Evolutionary conservation across 2,113 vertebrate species (phyloP), one percentile per base, ranked within the genome.

Genomic region (Apteryx owenii): DNA sequence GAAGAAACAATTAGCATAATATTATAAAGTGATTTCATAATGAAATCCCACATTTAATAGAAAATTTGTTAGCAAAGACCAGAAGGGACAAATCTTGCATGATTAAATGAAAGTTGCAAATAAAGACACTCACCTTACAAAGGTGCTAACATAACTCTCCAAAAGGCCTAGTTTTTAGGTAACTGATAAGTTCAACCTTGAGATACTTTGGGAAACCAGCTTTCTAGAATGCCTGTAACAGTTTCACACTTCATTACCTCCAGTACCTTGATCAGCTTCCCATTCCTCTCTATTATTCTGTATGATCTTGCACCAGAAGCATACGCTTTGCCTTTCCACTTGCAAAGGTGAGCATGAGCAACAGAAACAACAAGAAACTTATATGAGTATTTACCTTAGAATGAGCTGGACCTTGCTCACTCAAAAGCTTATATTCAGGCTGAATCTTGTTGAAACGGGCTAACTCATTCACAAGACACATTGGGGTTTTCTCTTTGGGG

Each of bases 391-490:
- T 98, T 97, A 99, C 99, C 99, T 99, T 99, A 42, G 98, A 99
- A 97, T 99, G 99, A 98, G 99, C 99, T 97, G 99, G 99, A 94
- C 99, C 99, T 98, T 99, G 98, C 97, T 99, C 99, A 98, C 98
- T 99, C 93, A 99, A 98, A 94, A 99, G 98, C 96, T 99, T 99
- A 98, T 99, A 99, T 96, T 99, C 98, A 7, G 99, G 99, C 96
- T 99, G 99, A 96, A 99, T 98, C 98, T 99, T 99, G 98, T 99
- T 99, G 98, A 99, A 99, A 98, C 99, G 99, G 98, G 99, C 99
- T 99, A 99, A 99, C 98, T 99, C 99, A 99, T 99, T 99, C 98
- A 99, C 99, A 98, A 99, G 98, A 99, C 99, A 99, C 99, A 99
- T 99, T 65, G 99, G 99, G 98, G 99, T 99, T 99, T 99, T 99